Evolutionary conservation across 2,113 vertebrate genomes (phyloP), one percentile per base, ranked within the genome.

Genomic region (Channa argus): DNA sequence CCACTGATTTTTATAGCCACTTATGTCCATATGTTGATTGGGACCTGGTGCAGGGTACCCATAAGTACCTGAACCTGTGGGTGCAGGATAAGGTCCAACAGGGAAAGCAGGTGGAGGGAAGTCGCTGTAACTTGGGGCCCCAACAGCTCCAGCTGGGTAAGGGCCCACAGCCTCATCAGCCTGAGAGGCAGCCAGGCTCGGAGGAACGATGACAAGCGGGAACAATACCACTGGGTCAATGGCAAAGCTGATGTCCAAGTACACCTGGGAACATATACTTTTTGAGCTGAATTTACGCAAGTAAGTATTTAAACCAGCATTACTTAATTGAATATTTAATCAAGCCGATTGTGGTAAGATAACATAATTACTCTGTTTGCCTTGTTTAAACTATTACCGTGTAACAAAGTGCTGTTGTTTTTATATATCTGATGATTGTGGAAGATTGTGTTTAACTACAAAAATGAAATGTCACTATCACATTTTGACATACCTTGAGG

Each of bases 231-330:
- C 58, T 51, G 93, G 90, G 47, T 93, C 87, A 36, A 5, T 0
- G 7, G 71, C 76, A 82, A 90, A 92, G 14, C 83, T 89, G 51
- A 93, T 88, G 60, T 92, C 92, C 86, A 94, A 54, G 84, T 89
- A 92, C 6, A 87, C 90, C 94, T 94, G 76, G 8, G 50, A 71
- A 51, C 4, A 9, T 1, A 24, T 24, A 14, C 2, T 24, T 5
- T 38, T 24, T 15, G 38, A 14, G 5, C 13, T 5, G 59, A 44
- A 33, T 37, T 3, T 13, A 37, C 0, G 11, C 11, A 24, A 8
- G 8, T 64, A 59, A 53, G 0, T 0, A 34, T 34, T 41, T 39
- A 1, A 11, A 74, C 33, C 2, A 52, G 37, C 37, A 24, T 24
- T 24, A 24, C 24, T 24, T 24, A 24, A 24, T 24, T 24, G 24